These are phyloP conservation scores for Carlito syrichta DNA, from an alignment of 2,113 vertebrate genomes.

Conservation along the genomic window DNA sequence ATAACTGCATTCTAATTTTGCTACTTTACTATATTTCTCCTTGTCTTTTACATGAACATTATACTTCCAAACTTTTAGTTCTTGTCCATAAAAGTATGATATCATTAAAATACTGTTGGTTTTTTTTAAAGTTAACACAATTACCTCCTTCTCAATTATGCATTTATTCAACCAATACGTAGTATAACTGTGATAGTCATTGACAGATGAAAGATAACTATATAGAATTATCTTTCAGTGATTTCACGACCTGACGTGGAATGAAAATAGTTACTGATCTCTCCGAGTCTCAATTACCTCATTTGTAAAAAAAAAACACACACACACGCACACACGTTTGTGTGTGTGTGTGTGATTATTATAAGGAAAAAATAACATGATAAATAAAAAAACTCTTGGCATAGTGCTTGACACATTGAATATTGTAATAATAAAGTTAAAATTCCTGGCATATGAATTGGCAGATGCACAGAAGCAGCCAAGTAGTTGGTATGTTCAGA, in stretches of 20 bases:
- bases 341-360: neutral
- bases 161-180: neutral
- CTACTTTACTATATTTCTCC: neutral
- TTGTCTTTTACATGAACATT: neutral
- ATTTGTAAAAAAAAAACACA: conserved; percentile 20
- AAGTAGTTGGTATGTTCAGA: neutral
- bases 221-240: neutral
- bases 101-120: neutral
- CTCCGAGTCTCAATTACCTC: neutral
- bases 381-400: neutral
- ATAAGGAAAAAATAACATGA: neutral
- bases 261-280: neutral
- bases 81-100: neutral
- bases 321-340: too few relatives aligned
- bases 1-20: neutral
- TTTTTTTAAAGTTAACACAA: neutral
- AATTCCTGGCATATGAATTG: neutral
- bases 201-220: neutral
- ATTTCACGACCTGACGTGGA: neutral
- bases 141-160: neutral
- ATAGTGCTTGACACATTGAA: neutral
- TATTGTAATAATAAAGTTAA: neutral
- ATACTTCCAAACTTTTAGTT: neutral
- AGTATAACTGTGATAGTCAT: neutral
- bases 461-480: neutral